phyloP scores from a whole-genome alignment of 2,888 invertebrate species.

The Apotomis turbidana region DNA sequence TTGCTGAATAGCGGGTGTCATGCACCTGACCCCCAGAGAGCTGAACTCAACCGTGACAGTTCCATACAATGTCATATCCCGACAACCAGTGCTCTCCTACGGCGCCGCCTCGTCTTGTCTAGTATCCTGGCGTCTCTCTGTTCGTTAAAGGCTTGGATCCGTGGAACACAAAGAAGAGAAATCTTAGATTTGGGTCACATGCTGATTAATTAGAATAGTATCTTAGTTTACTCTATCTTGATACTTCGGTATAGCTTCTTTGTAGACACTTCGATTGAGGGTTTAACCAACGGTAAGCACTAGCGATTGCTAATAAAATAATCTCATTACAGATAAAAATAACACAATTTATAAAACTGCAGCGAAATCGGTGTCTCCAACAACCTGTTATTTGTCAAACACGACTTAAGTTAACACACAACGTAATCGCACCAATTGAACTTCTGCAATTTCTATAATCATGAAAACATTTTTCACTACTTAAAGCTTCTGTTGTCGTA shows the following conservation, averaged over 20 bases:
- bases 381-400: conserved; percentile 83
- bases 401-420: conserved; percentile 71
- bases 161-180: conserved; percentile 77
- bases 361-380: conserved; percentile 80
- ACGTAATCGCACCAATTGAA: conserved; percentile 65
- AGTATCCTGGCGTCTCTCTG: conserved; percentile 45
- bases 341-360: conserved; percentile 69
- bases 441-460: conserved; percentile 53
- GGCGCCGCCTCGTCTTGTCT: conserved; percentile 41
- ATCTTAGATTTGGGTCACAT: conserved; percentile 83
- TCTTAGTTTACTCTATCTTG: conserved; percentile 33
- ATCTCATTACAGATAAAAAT: conserved; percentile 59
- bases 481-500: conserved; percentile 50
- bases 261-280: conserved; percentile 42
- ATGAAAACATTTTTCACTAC: conserved; percentile 58
- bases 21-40: conserved; percentile 72
- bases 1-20: conserved; percentile 31
- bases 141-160: conserved; percentile 54
- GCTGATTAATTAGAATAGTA: conserved; percentile 71
- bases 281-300: conserved; percentile 26
- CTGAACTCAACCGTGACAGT: conserved; percentile 72
- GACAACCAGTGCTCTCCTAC: conserved; percentile 46
- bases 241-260: conserved; percentile 40
- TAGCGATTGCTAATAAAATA: conserved; percentile 48
- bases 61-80: conserved; percentile 61